Evolutionary conservation across 2,888 invertebrate species (phyloP).

Genomic region (Cephus pygmeus): DNA sequence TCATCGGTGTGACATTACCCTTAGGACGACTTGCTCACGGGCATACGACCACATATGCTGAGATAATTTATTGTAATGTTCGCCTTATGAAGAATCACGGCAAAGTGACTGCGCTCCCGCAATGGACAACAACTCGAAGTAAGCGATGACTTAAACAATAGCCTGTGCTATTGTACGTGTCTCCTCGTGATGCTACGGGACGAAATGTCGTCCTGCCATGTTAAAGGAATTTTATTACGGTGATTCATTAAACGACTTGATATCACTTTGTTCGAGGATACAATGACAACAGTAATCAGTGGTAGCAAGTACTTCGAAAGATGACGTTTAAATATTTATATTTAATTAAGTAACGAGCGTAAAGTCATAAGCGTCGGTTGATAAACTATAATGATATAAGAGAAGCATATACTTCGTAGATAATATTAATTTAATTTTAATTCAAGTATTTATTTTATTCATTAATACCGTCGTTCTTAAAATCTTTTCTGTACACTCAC

Average conservation of each 20-base stretch:
- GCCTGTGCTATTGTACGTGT: slow-evolving; percentile 2
- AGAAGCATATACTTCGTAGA: too few species aligned
- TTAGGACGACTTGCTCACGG: slow-evolving; percentile 13
- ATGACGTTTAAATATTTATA: too few species aligned
- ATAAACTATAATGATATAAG: too few species aligned
- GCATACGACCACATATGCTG: slow-evolving; percentile 1
- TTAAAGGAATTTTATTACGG: too few species aligned
- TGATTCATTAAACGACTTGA: too few species aligned
- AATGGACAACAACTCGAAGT: slow-evolving; percentile 17
- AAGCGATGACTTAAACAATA: slow-evolving; percentile 18
- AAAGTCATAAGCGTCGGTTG: too few species aligned
- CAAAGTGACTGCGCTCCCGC: slow-evolving; percentile 1
- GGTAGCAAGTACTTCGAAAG: too few species aligned
- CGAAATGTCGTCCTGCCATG: not conserved
- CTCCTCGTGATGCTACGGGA: not conserved
- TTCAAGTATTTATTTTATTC: not conserved
- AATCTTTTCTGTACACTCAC: too few species aligned
- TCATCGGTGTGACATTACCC: not conserved
- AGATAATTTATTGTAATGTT: slow-evolving; percentile 22
- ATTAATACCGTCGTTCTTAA: not conserved
- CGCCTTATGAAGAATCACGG: slow-evolving; percentile 12
- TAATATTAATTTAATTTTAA: too few species aligned
- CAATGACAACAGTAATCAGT: too few species aligned
- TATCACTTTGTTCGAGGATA: too few species aligned
- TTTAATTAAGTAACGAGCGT: too few species aligned